Base-by-base conservation (phyloP, 2,888 invertebrate species). In the Diarsia mendica region DNA sequence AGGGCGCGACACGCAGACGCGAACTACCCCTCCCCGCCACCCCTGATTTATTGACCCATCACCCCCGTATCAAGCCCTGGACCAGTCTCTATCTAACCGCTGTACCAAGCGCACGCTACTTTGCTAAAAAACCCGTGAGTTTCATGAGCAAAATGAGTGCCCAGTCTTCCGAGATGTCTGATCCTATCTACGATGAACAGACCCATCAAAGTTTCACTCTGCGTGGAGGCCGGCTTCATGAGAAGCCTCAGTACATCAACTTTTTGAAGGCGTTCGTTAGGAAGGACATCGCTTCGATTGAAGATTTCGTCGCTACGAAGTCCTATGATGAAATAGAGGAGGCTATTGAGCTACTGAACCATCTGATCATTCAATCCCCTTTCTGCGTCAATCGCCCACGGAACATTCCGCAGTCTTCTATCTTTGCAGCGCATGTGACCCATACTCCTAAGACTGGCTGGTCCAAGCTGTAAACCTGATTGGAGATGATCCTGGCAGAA, bases 1-100 rank as follows among this genome's bases (percentile, higher is more conserved):
- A 44, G 8, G 20, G 11, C 53, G 53, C 80, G 63, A 28, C 61
- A 64, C 77, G 77, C 77, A 77, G 61, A 2, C 77, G 80, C 77
- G 15, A 55, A n/a, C 0, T 3, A 1, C 3, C 60, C 73, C 63
- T 9, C 18, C 15, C 39, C 8, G n/a, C 10, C 23, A 0, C 64
- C 44, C 46, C 48, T 49, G 9, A 48, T 73, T 55, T 80, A 77
- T 80, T 64, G 64, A 80, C 23, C 73, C 20, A 1, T 0, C 33
- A n/a, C 15, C 23, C 66, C 18, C 4, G 4, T 13, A 6, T 46
- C 23, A 15, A 3, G 0, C 8, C 5, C 33, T 46, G 33, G 33
- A 51, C 53, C 44, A 77, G 73, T 77, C 15, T 55, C 11, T 1
- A 1, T 9, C n/a, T 6, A 5, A 23, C 4, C 80, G 48, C 63